Evolutionary conservation across 2,797 vertebrate genomes (phyloP), one percentile per base, ranked within the genome.

Genomic region (Oreortyx pictus): DNA sequence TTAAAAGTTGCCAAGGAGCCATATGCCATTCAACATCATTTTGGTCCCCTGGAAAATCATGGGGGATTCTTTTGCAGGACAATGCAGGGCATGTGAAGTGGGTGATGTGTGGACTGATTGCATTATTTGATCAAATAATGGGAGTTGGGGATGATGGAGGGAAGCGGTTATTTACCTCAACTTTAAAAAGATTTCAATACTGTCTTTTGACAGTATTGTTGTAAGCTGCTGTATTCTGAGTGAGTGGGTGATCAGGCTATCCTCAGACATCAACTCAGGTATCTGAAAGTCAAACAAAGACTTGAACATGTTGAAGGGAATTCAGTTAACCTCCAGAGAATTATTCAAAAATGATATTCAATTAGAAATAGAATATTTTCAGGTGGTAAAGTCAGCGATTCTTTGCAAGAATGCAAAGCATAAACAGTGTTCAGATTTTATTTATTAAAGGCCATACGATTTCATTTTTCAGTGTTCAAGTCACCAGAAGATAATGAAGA

Each of bases 401-500:
- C 12, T 64, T 75, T 95, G 33, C 41, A 86, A 57, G 39, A 47
- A 24, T 91, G 43, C 20, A 68, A 79, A 64, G 22, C 33, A 56
- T 29, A 59, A 92, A 44, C 25, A 65, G 8, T 59, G 35, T 15
- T 91, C 65, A 64, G 52, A 27, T 90, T 44, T 73, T 83, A 50
- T 86, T 89, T 88, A 62, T 84, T 76, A 44, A 81, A 81, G 52
- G 27, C 50, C 10, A 20, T 52, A 35, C 3, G 57, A 29, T 83
- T 86, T 93, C 16, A 25, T 54, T 81, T 57, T 93, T 89, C 49
- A 66, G 5, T 83, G 49, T 74, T 78, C 39, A 81, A 88, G 25
- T 35, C 88, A 89, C 39, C 23, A 47, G 25, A 87, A 72, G 59
- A 85, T 75, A 87, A 93, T 37, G 31, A 88, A 92, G 5, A 56